Conservation (phyloP, 2,888 invertebrate species). For the Adelphocoris suturalis region DNA sequence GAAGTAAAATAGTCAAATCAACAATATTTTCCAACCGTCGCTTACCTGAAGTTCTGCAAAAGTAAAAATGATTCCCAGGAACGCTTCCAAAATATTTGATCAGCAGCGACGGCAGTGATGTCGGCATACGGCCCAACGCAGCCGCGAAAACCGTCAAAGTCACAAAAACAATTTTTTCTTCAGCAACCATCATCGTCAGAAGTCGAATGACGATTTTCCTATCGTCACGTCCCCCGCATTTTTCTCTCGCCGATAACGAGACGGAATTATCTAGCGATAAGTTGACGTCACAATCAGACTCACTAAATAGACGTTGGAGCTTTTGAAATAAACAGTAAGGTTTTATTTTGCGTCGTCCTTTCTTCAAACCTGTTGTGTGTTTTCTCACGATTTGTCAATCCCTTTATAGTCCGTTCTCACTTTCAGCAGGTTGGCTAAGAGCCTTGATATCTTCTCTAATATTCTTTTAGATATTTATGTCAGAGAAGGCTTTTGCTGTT, state of each 20-base stretch:
- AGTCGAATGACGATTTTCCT: neutral
- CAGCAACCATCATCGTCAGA: neutral
- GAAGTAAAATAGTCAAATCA: neutral
- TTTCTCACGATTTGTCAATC: slow-evolving; percentile 12
- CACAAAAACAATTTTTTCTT: neutral
- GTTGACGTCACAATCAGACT: neutral
- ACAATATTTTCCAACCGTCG: neutral
- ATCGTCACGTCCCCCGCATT: neutral
- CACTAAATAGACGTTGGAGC: neutral
- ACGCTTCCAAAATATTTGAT: slow-evolving; percentile 9
- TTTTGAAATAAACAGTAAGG: neutral
- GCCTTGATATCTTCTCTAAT: neutral
- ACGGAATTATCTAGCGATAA: neutral
- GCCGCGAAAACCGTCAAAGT: neutral
- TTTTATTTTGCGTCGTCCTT: neutral
- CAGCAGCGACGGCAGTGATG: neutral
- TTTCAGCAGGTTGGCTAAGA: neutral
- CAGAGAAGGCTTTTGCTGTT: neutral
- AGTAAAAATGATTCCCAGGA: slow-evolving; percentile 44
- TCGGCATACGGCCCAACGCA: neutral
- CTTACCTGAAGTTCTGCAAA: slow-evolving; percentile 36
- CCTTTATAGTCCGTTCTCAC: neutral
- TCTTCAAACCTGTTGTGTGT: neutral
- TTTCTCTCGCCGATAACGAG: neutral
- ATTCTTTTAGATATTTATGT: neutral